Base-by-base conservation (phyloP, 2,113 vertebrate species). In the Melanotaenia duboulayi region DNA sequence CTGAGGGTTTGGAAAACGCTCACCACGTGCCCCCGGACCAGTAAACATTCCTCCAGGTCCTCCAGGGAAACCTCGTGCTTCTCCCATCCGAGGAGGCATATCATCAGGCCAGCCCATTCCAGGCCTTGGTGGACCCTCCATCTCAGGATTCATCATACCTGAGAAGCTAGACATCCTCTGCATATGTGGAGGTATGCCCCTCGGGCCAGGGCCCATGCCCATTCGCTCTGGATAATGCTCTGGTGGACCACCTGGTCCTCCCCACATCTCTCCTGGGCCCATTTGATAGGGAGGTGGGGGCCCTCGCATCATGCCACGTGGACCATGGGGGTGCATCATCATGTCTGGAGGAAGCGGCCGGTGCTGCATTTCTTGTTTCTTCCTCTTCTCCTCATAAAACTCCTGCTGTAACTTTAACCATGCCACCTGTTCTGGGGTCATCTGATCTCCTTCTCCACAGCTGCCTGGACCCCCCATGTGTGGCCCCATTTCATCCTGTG, bases 371-470 rank as follows among this genome's bases (percentile, higher is more conserved):
- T 99, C 98, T 85, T 99, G 97, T 87, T 99, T 99, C 81, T 98
- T 95, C 67, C 97, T 95, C 83, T 99, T 99, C 81, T 99, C 98
- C 79, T 99, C 98, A 0, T 99, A 99, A 57, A 99, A 99, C 80
- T 99, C 98, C 91, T 99, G 98, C 89, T 99, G 98, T 73, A 99
- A 89, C 80, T 99, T 99, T 58, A 99, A 92, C 98, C 98, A 99
- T 0, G 98, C 98, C 72, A 99, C 95, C 87, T 99, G 98, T 89
- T 99, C 97, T 0, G 98, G 97, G 64, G 96, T 99, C 97, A 99
- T 97, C 56, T 99, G 97, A 79, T 99, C 98, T 60, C 97, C 92
- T 40, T 97, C 96, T 80, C 96, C 97, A 68, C 92, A 93, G 70
- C 89, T 90, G 25, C 89, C 92, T 9, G 96, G 96, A 19, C 90